Evolutionary conservation across 2,888 invertebrate species (phyloP), one percentile per base, ranked within the genome.

Genomic region (Chloromyia formosa): DNA sequence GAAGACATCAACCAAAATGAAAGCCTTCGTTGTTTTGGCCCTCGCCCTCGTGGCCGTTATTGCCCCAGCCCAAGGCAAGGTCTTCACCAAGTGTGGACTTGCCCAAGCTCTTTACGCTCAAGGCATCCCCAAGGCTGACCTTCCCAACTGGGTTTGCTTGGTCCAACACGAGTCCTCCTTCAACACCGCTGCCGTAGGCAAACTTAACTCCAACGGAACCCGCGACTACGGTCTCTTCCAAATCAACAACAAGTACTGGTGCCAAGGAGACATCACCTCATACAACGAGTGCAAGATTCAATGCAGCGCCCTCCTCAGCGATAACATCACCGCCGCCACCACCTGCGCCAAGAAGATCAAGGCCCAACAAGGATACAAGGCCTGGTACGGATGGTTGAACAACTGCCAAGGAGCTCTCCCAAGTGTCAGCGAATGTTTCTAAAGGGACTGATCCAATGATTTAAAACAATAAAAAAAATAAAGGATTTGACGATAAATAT

Each of bases 221-320:
- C 69, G 69, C 35, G 69, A 69, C 69, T 69, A 69, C 22, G 69
- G 69, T 69, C 69, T 69, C 18, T 69, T 53, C 69, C 69, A 69
- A 69, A 69, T 69, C 69, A 69, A 69, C 69, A 69, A 69, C 69
- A 69, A 69, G 27, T 69, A 53, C 27, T 69, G 69, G 69, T 69
- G 69, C 69, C 53, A 69, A 35, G 69, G 69, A 69, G 54, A 69
- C 35, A 54, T 69, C 54, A 69, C n/a, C n/a, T 69, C 69, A 22
- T 54, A 53, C 69, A 69, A 69, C 45, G 54, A 54, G 12, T 69
- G 69, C 35, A 27, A 27, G 10, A 22, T 54, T 9, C 23, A n/a
- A 3, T 69, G 69, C 54, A 16, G n/a, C 2, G 53, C 69, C 16
- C 69, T 69, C 16, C 53, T 54, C n/a, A 10, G 27, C n/a, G 69